Percentiles rank a stretch among this genome's conserved stretches.
These are phyloP conservation scores for Hippocampus guttulatus DNA, from an alignment of 2,113 vertebrate species.

Conservation along the genomic window DNA sequence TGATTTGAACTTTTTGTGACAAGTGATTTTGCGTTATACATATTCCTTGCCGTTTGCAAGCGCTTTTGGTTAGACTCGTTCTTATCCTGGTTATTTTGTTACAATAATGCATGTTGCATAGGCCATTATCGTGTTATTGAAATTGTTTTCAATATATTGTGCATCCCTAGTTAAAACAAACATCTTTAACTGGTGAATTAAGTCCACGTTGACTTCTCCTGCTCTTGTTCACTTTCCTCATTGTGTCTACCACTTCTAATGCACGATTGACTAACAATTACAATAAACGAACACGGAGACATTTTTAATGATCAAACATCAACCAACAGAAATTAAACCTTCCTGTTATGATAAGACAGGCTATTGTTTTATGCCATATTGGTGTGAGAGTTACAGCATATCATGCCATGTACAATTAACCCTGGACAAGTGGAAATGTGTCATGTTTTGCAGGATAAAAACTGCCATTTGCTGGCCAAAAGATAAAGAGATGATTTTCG, in stretches of 20 bases:
- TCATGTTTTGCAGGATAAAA: slow-evolving; percentile 20
- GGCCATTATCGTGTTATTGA: too few species aligned
- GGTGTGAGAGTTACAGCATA: neutral
- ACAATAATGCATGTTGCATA: too few species aligned
- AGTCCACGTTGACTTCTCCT: neutral
- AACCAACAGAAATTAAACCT: neutral
- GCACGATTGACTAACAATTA: neutral
- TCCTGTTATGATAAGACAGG: neutral
- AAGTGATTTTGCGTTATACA: too few species aligned
- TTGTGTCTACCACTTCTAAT: neutral
- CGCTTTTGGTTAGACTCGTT: too few species aligned
- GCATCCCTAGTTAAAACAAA: neutral
- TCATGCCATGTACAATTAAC: slow-evolving; percentile 9
- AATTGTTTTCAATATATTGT: too few species aligned
- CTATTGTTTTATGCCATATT: neutral
- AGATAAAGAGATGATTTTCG: slow-evolving; percentile 37
- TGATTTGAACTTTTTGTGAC: too few species aligned
- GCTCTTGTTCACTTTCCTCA: neutral
- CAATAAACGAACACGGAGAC: neutral
- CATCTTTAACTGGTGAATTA: neutral
- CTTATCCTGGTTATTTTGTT: too few species aligned
- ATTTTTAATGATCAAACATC: neutral
- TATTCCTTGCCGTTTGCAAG: too few species aligned
- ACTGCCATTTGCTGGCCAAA: slow-evolving; percentile 7
- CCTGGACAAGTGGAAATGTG: slow-evolving; percentile 20